Percentiles rank a stretch among this genome's conserved stretches.
These are phyloP conservation scores for Myripristis jacobus DNA, from an alignment of 2,797 vertebrate genomes.

Conservation along the genomic window DNA sequence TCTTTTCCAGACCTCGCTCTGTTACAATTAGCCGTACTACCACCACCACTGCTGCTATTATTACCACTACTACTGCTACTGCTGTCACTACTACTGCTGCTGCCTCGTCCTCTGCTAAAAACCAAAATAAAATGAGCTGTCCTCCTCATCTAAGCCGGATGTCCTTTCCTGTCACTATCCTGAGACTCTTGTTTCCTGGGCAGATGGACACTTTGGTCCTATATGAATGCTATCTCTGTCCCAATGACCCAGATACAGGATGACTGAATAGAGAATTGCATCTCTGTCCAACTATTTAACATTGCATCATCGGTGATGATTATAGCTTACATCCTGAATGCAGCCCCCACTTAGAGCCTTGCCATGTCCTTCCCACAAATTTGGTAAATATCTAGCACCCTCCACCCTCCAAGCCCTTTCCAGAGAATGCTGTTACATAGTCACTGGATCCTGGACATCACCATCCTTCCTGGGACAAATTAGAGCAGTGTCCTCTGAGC, in stretches of 20 bases:
- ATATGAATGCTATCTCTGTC: conserved; percentile 22
- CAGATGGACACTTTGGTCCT: conserved; percentile 4
- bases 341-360: conserved; percentile 29
- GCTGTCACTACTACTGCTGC: no score
- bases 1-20: no score
- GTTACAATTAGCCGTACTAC: no score
- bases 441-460: conserved; percentile 37
- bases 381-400: conserved; percentile 16
- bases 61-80: no score
- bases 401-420: conserved; percentile 28
- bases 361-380: conserved; percentile 38
- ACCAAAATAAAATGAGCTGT: neutral
- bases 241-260: conserved; percentile 13
- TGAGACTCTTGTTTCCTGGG: neutral
- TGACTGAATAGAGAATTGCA: conserved; percentile 32
- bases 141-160: neutral
- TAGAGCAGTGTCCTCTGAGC: neutral
- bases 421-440: conserved; percentile 14
- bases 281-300: conserved; percentile 33
- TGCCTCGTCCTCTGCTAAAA: no score
- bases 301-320: conserved; percentile 58
- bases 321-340: conserved; percentile 23
- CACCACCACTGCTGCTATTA: no score
- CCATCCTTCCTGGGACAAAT: conserved; percentile 31
- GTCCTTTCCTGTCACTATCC: neutral